These are phyloP conservation scores for Tragelaphus scriptus DNA, from an alignment of 2,113 vertebrate species.

Conservation along the genomic window DNA sequence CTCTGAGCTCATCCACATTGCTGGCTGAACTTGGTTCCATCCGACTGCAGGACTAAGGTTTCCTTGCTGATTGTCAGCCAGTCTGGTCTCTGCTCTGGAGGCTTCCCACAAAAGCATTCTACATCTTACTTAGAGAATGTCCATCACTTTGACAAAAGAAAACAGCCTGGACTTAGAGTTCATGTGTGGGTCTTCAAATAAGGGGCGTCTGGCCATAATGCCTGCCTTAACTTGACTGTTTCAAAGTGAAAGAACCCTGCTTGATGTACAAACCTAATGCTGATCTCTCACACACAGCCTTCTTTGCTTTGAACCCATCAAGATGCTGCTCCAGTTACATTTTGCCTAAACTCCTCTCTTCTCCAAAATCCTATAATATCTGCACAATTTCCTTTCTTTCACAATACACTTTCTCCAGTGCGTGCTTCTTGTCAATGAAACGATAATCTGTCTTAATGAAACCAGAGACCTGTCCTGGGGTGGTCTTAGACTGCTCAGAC, in stretches of 20 bases:
- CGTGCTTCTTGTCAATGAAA: not conserved
- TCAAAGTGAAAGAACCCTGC: not conserved
- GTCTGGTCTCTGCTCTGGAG: not conserved
- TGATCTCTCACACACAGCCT: not conserved
- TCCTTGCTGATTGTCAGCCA: not conserved
- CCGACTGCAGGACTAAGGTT: not conserved
- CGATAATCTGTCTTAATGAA: not conserved
- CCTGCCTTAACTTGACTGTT: not conserved
- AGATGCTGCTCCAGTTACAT: not conserved
- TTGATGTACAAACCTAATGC: not conserved
- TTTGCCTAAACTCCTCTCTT: not conserved
- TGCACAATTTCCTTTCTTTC: not conserved
- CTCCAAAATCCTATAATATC: not conserved
- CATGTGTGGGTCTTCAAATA: not conserved
- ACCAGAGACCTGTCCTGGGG: not conserved
- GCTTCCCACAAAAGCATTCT: not conserved
- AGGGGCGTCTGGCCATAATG: not conserved
- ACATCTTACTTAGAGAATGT: not conserved
- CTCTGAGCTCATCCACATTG: not conserved
- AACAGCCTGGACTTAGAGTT: not conserved
- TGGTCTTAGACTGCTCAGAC: not conserved
- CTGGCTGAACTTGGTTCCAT: not conserved
- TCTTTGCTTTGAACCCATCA: not conserved
- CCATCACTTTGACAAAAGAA: not conserved
- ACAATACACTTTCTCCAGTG: not conserved